A percentile compares a stretch with the other conserved stretches of the same genome.
These are phyloP conservation scores for Paracyclopina nana DNA, from an alignment of 1,140 invertebrate genomes.

Conservation along the genomic window DNA sequence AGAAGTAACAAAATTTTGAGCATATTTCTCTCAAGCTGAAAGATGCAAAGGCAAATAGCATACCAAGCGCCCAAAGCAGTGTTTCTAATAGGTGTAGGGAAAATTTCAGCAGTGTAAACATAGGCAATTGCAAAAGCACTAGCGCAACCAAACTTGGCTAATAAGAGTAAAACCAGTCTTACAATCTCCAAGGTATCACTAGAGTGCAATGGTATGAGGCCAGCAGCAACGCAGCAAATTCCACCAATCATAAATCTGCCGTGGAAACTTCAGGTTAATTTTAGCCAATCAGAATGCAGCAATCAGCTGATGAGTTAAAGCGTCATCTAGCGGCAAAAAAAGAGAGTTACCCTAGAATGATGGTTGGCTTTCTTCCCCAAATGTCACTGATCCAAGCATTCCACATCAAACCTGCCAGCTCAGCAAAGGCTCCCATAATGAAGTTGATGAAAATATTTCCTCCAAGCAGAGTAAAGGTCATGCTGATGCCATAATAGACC, in stretches of 20 bases:
- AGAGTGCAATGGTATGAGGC: not conserved
- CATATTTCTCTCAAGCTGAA: too few relatives aligned
- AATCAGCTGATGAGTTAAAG: too few relatives aligned
- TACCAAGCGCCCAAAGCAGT: not conserved
- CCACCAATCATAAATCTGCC: not conserved
- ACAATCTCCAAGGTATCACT: not conserved
- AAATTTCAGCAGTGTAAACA: not conserved
- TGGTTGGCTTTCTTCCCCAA: not conserved
- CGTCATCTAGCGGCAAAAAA: too few relatives aligned
- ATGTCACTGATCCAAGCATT: not conserved
- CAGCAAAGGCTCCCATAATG: not conserved
- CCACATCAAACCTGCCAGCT: not conserved
- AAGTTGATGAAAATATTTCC: not conserved
- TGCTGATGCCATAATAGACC: not conserved
- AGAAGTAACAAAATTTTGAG: too few relatives aligned
- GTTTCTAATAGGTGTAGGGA: not conserved
- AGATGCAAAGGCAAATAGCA: too few relatives aligned
- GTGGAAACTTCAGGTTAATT: too few relatives aligned
- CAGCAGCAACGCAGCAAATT: not conserved
- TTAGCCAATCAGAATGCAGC: too few relatives aligned
- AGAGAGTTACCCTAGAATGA: not conserved
- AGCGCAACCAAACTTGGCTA: not conserved
- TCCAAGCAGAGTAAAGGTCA: not conserved
- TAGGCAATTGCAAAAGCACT: not conserved
- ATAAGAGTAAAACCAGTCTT: too few relatives aligned